These are phyloP conservation scores for Tragelaphus imberbis DNA, from an alignment of 2,113 vertebrate genomes.

Conservation along the genomic window DNA sequence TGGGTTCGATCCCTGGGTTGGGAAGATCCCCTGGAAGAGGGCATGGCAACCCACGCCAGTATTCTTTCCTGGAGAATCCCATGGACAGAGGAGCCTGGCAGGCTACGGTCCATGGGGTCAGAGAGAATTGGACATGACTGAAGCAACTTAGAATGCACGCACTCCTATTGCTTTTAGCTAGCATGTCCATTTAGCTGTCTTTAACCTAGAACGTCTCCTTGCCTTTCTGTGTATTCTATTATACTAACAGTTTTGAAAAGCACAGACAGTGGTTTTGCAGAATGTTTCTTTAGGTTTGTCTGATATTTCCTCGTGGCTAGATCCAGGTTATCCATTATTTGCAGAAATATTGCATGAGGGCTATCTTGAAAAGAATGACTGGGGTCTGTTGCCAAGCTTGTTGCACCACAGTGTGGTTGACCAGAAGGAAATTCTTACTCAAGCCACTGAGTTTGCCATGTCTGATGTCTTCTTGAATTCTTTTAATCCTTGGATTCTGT, in stretches of 20 bases:
- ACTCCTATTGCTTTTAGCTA: not conserved
- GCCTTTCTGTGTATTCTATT: not conserved
- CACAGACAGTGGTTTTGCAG: not conserved
- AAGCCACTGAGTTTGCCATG: not conserved
- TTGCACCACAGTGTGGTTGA: too few species aligned
- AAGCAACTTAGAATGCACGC: rapidly evolving
- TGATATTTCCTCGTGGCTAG: not conserved
- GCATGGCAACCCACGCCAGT: not conserved
- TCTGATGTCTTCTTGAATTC: not conserved
- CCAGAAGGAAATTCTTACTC: not conserved
- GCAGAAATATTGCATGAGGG: too few species aligned
- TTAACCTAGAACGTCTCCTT: not conserved
- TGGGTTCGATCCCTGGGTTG: not conserved
- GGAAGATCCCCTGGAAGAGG: not conserved
- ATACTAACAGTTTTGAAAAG: not conserved
- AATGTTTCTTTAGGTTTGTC: not conserved
- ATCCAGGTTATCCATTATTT: not conserved
- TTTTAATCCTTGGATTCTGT: not conserved
- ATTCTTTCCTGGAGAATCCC: not conserved
- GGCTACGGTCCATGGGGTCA: not conserved
- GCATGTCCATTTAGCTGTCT: not conserved
- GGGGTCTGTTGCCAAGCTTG: not conserved
- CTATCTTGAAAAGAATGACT: not conserved
- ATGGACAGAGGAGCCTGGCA: not conserved
- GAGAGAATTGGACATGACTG: not conserved